Base-by-base conservation (phyloP, 2,797 vertebrate genomes). In the Poeciliopsis presidionis region DNA sequence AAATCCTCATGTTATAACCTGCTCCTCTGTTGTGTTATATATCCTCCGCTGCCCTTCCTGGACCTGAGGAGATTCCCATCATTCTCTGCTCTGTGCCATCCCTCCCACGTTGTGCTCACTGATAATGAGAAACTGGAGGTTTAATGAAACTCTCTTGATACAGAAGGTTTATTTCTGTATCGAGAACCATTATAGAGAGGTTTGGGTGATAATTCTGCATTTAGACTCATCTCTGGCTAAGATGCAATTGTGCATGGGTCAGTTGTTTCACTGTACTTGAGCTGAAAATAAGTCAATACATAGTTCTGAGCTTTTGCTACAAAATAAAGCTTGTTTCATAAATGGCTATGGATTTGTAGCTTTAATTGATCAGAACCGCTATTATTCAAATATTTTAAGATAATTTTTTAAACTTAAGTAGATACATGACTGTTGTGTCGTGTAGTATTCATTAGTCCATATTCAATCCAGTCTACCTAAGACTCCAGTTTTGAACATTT, bases 41-140 rank as follows among this genome's bases (percentile, higher is more conserved):
- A 18, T 30, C 73, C 63, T 43, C 36, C 25, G 5, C 55, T 69
- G 73, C 6, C 75, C 18, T 75, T 67, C 16, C 33, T 49, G 22
- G 36, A 77, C 57, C 84, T 73, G 74, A 76, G 65, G 61, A 76
- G 67, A 85, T 79, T n/a, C 67, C 78, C 47, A 57, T 73, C 83
- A 20, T 33, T 16, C 73, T 83, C 72, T 36, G 67, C 74, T 77
- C 53, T 14, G n/a, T 45, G 39, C 47, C 16, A 25, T 63, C 57
- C 69, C 39, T 80, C 57, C 9, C 39, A 7, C 77, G 3, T 0
- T 16, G 72, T 75, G 75, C 61, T 82, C 53, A 11, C 65, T 72
- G 55, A 22, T 59, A 72, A 86, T 55, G 73, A 83, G 47, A 78
- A 77, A 41, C 70, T 78, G 75, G n/a, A 76, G 74, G 74, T 72